Base-by-base conservation (phyloP, 2,888 invertebrate species). In the Brachylomia viminalis region DNA sequence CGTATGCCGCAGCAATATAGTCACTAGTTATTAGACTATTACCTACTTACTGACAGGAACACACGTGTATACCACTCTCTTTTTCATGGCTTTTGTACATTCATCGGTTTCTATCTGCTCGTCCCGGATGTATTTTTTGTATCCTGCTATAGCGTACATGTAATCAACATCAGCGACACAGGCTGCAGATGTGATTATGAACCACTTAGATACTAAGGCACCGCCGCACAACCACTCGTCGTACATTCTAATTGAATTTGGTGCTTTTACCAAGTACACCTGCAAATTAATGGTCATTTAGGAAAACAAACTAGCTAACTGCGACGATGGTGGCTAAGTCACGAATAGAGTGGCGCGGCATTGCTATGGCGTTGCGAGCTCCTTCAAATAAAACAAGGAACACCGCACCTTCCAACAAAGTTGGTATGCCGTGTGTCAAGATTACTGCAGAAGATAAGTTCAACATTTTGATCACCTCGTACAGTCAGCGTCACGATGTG, bases 211-310 rank as follows among this genome's bases (percentile, higher is more conserved):
- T 6, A 91, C 89, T 27, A 92, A 75, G 0, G 92, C 88, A 0
- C 92, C 92, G 0, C 92, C 92, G n/a, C 92, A 92, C 0, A 90
- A 49, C 92, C 92, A 92, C 0, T 82, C 85, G n/a, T 89, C 87
- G 72, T 92, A 91, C 5, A 56, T 33, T 42, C 67, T 84, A 0
- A 52, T 54, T 11, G 89, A 86, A 1, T 77, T 27, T 1, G 79
- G 58, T 0, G 91, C 89, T 79, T 85, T 90, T 7, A 90, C 71
- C 30, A 92, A 58, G 54, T 91, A 91, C 0, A 85, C 91, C 91
- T 91, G 73, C 3, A 82, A 74, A 38, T 42, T 33, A 6, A 65
- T 52, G 30, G 3, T 33, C 5, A 17, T 49, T 6, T 38, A 71
- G 15, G 20, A 65, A 42, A 38, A 71, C 17, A 17, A 47, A 20